Conservation (phyloP, 2,888 invertebrate genomes). For the Nymphalis polychloros region DNA sequence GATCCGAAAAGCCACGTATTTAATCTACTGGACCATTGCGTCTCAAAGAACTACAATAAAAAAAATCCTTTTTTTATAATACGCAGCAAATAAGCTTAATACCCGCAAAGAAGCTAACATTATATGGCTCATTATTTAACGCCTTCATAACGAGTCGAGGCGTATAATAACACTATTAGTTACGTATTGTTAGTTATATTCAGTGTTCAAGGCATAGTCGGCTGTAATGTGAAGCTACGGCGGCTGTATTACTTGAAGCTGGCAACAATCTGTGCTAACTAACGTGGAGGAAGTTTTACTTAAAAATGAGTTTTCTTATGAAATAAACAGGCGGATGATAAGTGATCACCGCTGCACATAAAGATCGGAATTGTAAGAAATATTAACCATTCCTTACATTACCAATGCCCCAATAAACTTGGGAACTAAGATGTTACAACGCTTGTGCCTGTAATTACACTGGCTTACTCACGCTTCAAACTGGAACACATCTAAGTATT, state of each 20-base stretch:
- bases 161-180: conserved; percentile 50
- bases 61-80: neutral
- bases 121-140: conserved; percentile 34
- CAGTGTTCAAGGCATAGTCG: conserved; percentile 49
- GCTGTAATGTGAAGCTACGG: conserved; percentile 59
- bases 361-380: no score
- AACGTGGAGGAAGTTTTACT: conserved; percentile 35
- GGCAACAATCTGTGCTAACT: conserved; percentile 33
- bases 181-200: conserved; percentile 54
- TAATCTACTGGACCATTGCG: no score
- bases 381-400: no score
- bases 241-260: conserved; percentile 53
- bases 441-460: no score
- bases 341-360: no score
- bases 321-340: no score
- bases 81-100: conserved; percentile 17
- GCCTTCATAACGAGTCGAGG: conserved; percentile 35
- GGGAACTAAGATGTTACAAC: no score
- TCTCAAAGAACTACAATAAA: neutral
- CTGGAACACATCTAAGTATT: no score
- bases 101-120: conserved; percentile 17
- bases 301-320: neutral
- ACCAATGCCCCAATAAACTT: no score
- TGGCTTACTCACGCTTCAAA: no score
- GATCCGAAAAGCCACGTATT: no score